These are phyloP conservation scores for Mionectes macconnelli DNA, from an alignment of 2,113 vertebrate species.

Conservation along the genomic window DNA sequence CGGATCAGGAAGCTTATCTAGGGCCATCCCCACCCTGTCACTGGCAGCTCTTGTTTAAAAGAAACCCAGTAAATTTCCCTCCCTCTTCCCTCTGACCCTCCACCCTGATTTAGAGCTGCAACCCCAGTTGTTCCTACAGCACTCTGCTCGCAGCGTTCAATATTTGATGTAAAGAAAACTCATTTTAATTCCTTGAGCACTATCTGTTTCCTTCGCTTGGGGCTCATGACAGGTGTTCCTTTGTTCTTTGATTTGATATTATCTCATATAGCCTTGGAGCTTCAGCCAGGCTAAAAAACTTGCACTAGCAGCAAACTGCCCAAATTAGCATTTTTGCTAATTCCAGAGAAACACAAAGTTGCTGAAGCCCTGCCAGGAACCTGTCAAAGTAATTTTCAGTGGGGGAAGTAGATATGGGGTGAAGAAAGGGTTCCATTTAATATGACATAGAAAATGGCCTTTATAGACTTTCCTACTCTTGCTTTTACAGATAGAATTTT, in stretches of 20 bases:
- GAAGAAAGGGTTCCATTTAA: background rate
- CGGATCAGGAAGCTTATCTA: slow-evolving; percentile 58
- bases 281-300: slow-evolving; percentile 28
- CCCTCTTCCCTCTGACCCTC: background rate
- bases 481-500: background rate
- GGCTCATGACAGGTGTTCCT: slow-evolving; percentile 32
- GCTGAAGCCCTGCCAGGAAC: slow-evolving; percentile 36
- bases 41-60: background rate
- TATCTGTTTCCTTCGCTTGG: background rate
- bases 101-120: background rate
- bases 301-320: slow-evolving; percentile 31
- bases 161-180: background rate
- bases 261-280: slow-evolving; percentile 31
- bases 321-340: slow-evolving; percentile 65
- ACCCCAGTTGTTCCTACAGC: background rate
- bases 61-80: background rate
- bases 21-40: slow-evolving; percentile 44
- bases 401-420: slow-evolving; percentile 2
- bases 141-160: background rate
- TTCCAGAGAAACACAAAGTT: slow-evolving; percentile 30
- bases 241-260: slow-evolving; percentile 33
- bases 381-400: slow-evolving; percentile 49
- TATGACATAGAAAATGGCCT: background rate
- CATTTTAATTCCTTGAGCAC: slow-evolving; percentile 45
- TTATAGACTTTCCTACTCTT: background rate